These are phyloP conservation scores for Laterallus jamaicensis DNA, from an alignment of 2,113 vertebrate species.

Conservation along the genomic window DNA sequence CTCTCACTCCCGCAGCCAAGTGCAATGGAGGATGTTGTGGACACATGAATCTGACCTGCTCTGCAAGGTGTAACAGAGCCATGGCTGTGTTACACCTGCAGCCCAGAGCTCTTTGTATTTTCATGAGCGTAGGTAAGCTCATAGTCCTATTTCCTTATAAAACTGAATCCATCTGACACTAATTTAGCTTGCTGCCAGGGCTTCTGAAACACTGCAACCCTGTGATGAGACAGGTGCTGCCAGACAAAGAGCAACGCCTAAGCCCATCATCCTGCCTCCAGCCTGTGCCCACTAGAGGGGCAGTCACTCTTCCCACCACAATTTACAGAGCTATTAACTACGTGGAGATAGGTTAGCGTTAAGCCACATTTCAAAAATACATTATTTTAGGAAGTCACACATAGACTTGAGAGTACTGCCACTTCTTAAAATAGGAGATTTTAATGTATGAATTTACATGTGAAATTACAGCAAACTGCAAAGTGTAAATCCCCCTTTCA, in stretches of 20 bases:
- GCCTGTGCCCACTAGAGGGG: fast-evolving
- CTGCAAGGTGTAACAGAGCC: neutral
- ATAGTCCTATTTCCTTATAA: neutral
- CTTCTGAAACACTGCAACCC: neutral
- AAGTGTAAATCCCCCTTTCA: neutral
- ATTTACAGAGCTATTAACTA: neutral
- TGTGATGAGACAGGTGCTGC: neutral
- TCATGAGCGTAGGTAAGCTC: neutral
- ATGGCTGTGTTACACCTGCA: neutral
- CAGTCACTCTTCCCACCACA: neutral
- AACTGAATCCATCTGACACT: neutral
- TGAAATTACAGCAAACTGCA: neutral
- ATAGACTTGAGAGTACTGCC: neutral
- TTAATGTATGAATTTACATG: neutral
- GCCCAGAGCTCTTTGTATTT: neutral
- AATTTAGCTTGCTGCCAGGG: neutral
- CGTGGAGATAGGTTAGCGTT: neutral
- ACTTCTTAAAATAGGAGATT: neutral
- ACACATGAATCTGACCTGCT: neutral
- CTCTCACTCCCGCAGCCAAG: neutral
- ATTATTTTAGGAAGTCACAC: neutral
- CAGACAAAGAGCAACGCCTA: neutral
- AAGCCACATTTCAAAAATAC: neutral
- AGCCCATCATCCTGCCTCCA: neutral
- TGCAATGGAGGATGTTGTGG: fast-evolving